Conservation (phyloP, 2,113 vertebrate species). For the Vulpes lagopus region DNA sequence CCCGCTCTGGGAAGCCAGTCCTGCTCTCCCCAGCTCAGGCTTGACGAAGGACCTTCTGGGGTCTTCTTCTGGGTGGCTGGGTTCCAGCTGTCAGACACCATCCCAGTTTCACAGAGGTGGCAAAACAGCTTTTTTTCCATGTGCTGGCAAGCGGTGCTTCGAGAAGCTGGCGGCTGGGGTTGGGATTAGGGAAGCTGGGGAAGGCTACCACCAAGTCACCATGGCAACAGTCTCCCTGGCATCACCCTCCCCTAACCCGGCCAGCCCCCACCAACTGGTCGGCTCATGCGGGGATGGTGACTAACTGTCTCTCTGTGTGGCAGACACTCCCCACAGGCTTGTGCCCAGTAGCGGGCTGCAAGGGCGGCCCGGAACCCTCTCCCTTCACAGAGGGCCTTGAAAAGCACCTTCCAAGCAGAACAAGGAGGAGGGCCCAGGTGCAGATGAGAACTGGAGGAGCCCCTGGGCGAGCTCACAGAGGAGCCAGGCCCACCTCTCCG, state of each 20-base stretch:
- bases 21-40: background rate
- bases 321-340: slow-evolving; percentile 41
- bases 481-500: background rate
- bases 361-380: background rate
- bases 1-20: slow-evolving; percentile 18
- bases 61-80: slow-evolving; percentile 40
- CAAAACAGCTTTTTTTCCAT: slow-evolving; percentile 57
- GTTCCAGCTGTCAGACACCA: slow-evolving; percentile 64
- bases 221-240: slow-evolving; percentile 78
- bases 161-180: slow-evolving; percentile 72
- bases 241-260: slow-evolving; percentile 72
- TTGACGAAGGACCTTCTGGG: slow-evolving; percentile 47
- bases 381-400: slow-evolving; percentile 16
- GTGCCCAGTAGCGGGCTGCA: background rate
- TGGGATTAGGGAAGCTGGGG: slow-evolving; percentile 72
- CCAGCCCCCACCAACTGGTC: slow-evolving; percentile 79
- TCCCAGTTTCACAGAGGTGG: slow-evolving; percentile 60
- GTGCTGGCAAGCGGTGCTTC: slow-evolving; percentile 53
- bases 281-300: slow-evolving; percentile 55
- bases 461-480: background rate
- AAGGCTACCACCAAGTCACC: slow-evolving; percentile 74
- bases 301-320: slow-evolving; percentile 67
- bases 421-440: background rate
- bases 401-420: background rate
- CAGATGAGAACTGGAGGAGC: background rate